Percentiles rank a stretch among this genome's conserved stretches.
phyloP scores from a whole-genome alignment of 2,888 invertebrate genomes.

The Carcina quercana region DNA sequence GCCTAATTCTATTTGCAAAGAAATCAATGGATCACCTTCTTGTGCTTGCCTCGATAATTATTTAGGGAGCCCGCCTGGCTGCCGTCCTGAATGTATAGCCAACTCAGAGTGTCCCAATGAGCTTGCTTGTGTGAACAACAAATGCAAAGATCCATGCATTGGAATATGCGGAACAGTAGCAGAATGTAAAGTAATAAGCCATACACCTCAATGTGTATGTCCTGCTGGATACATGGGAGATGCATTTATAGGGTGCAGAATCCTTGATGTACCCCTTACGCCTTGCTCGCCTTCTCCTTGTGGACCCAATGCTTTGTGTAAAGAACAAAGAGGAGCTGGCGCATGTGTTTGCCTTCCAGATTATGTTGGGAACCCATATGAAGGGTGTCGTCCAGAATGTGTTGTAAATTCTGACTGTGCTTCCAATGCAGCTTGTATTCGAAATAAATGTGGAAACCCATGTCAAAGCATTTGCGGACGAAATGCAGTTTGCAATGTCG shows the following conservation, averaged over 20 bases:
- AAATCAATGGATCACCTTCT: constrained; percentile 76
- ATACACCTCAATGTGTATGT: constrained; percentile 84
- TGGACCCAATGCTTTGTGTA: constrained; percentile 82
- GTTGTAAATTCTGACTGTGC: constrained; percentile 82
- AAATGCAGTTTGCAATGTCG: constrained; percentile 82
- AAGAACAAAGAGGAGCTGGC: constrained; percentile 79
- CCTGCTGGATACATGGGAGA: constrained; percentile 76
- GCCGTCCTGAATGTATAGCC: constrained; percentile 82
- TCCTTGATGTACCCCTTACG: constrained; percentile 59
- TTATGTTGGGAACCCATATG: constrained; percentile 84
- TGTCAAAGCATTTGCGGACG: constrained; percentile 84
- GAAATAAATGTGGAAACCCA: constrained; percentile 83
- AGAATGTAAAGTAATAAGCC: constrained; percentile 82
- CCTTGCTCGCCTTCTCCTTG: constrained; percentile 83
- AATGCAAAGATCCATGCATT: constrained; percentile 84
- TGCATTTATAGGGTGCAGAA: constrained; percentile 75
- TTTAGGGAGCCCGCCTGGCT: constrained; percentile 81
- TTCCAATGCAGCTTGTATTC: constrained; percentile 80
- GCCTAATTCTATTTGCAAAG: constrained; percentile 78
- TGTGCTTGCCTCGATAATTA: constrained; percentile 82
- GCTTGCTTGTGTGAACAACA: constrained; percentile 81
- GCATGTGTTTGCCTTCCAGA: constrained; percentile 80
- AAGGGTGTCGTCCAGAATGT: constrained; percentile 85
- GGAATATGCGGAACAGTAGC: constrained; percentile 83
- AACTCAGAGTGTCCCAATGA: constrained; percentile 83